Conservation (phyloP, 1,140 invertebrate species). For the Drosophila dunni region DNA sequence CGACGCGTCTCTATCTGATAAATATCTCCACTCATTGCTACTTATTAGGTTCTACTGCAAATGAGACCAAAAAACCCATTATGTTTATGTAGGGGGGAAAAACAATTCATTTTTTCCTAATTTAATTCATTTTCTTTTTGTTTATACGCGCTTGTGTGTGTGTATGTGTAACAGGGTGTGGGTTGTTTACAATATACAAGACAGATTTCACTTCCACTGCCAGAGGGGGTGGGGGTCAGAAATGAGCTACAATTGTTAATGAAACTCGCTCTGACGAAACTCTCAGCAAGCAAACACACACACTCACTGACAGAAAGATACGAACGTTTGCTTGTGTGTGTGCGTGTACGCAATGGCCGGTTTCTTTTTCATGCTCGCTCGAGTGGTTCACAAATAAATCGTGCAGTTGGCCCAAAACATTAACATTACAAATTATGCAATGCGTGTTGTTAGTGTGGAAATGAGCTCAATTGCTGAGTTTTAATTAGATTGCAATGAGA, state of each 20-base stretch:
- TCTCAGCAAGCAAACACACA: conserved; percentile 11
- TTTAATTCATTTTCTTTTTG: conserved; percentile 29
- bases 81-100: conserved; percentile 6
- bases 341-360: background rate
- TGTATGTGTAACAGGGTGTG: conserved; percentile 53
- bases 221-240: background rate
- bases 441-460: conserved; percentile 51
- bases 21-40: conserved; percentile 67
- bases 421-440: conserved; percentile 72
- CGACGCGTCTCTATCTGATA: conserved; percentile 84
- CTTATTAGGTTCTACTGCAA: conserved; percentile 45
- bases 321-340: background rate
- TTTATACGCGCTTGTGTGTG: conserved; percentile 22
- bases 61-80: conserved; percentile 9
- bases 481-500: conserved; percentile 80
- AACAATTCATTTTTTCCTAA: conserved; percentile 7
- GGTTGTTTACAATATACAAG: conserved; percentile 70
- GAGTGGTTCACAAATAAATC: conserved; percentile 48
- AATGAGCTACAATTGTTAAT: conserved; percentile 37
- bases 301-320: background rate
- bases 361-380: conserved; percentile 63
- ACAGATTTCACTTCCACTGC: conserved; percentile 21
- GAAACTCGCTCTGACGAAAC: conserved; percentile 40
- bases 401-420: conserved; percentile 39
- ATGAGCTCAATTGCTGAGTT: conserved; percentile 69